Conservation (phyloP, 2,797 vertebrate species). For the Alosa sapidissima region DNA sequence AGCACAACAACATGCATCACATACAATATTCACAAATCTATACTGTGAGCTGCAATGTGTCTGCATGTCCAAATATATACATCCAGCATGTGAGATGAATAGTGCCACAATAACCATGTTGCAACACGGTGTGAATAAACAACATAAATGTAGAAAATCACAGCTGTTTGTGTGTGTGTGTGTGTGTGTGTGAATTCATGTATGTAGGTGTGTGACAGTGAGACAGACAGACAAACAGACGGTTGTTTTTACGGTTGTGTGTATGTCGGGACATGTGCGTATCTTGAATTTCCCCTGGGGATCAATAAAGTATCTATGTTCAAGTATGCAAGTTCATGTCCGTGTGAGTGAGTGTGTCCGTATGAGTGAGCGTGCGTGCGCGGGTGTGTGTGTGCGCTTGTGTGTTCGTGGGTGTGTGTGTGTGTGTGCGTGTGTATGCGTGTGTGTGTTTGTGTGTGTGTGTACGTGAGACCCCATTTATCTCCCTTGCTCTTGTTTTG, state of each 20-base stretch:
- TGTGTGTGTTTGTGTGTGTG: conserved; percentile 18
- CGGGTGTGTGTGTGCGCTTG: too few relatives aligned
- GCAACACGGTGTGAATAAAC: background rate
- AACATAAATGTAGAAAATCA: background rate
- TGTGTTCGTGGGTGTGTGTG: background rate
- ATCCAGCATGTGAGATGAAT: background rate
- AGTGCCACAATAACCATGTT: background rate
- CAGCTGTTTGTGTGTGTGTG: background rate
- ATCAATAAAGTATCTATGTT: too few relatives aligned
- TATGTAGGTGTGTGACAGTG: background rate
- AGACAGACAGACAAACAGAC: background rate
- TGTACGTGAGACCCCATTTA: background rate
- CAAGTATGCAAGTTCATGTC: too few relatives aligned
- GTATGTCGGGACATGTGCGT: too few relatives aligned
- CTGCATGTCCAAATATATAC: too few relatives aligned
- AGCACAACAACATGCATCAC: background rate
- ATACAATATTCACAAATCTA: background rate
- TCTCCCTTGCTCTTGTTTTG: conserved; percentile 41
- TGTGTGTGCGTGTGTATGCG: background rate
- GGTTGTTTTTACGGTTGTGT: too few relatives aligned
- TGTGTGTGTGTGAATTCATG: background rate
- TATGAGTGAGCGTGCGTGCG: too few relatives aligned
- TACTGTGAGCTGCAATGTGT: too few relatives aligned
- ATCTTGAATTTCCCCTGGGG: too few relatives aligned
- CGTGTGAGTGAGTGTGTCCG: too few relatives aligned